Evolutionary conservation across 2,113 vertebrate genomes (phyloP).

Genomic region (Halichoeres trimaculatus): DNA sequence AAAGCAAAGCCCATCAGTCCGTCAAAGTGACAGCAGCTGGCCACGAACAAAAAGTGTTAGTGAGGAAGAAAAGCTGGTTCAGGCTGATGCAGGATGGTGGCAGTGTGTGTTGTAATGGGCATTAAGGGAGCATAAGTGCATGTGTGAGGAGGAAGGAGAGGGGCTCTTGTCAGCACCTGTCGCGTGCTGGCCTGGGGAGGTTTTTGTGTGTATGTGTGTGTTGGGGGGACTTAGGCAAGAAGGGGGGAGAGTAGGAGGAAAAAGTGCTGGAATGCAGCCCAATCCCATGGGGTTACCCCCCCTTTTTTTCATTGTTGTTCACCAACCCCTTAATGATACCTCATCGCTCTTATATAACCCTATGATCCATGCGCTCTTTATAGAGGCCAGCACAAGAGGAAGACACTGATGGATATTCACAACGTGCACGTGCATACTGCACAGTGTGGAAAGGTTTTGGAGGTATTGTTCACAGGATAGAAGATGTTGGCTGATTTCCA

Average conservation of each 20-base stretch:
- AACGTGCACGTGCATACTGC: constrained; percentile 13
- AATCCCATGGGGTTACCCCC: constrained; percentile 51
- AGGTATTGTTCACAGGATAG: constrained; percentile 57
- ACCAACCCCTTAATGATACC: constrained; percentile 47
- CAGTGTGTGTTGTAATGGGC: constrained; percentile 56
- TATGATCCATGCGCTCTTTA: constrained; percentile 23
- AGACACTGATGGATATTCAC: constrained; percentile 34
- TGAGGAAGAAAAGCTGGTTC: constrained; percentile 24
- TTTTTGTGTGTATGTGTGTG: constrained; percentile 2
- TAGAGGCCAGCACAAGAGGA: constrained; percentile 37
- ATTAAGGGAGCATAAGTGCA: constrained; percentile 63
- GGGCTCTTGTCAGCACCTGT: constrained; percentile 81
- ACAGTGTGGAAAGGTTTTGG: constrained; percentile 39
- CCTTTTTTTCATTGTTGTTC: constrained; percentile 28
- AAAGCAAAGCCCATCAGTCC: constrained; percentile 79
- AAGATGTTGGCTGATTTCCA: constrained; percentile 71
- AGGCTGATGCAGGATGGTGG: constrained; percentile 37
- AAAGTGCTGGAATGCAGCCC: constrained; percentile 68
- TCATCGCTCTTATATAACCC: constrained; percentile 65
- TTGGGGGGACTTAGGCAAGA: constrained; percentile 8
- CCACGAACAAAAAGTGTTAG: constrained; percentile 7
- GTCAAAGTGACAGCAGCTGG: constrained; percentile 74
- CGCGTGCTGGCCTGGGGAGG: constrained; percentile 69
- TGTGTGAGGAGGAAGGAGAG: constrained; percentile 64
- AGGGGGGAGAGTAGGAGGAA: constrained; percentile 11